Base-by-base conservation (phyloP, 1,140 invertebrate genomes). In the Chelonus insularis region DNA sequence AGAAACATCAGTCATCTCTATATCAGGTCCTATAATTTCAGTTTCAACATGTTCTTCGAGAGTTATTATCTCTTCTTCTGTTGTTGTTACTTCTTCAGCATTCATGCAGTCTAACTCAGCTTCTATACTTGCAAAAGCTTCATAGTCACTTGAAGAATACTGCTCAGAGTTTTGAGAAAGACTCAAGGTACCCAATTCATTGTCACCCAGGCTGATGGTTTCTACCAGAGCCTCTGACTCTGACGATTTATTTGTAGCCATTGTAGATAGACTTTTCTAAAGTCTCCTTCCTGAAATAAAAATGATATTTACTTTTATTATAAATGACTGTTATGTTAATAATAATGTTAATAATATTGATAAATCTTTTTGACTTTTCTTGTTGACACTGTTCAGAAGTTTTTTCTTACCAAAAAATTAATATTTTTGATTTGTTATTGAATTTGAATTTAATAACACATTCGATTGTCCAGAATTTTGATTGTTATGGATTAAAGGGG, bases 41-140 rank as follows among this genome's bases (percentile, higher is more conserved):
- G 62, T 60, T 5, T 37, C 34, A 1, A 57, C 41, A 8, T 52
- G 56, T 39, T 61, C 48, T 21, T 65, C 65, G 6, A 62, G 45
- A 0, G 50, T 58, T 3, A 50, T 29, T 41, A 20, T 39, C 8
- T 65, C 60, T 6, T 80, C 78, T 9, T 78, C 77, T 0, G 71
- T 77, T 16, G 75, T 71, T 54, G 79, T 77, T 37, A 80, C 77
- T 70, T 81, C 80, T 18, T 81, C 79, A 9, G 79, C 69, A 57
- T 78, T 77, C 69, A 83, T 80, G 8, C 75, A 78, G 52, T 82
- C 79, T 14, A 83, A 67, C 59, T 82, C 81, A 0, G 77, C 76
- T 68, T 82, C 74, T 60, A 83, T 81, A 54, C 76, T 78, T 6
- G 75, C 78, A 37, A 82, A 68, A 5, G 74, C 72, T 57, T 82